These are phyloP conservation scores for Orussus abietinus DNA, from an alignment of 1,140 invertebrate species.

Conservation along the genomic window DNA sequence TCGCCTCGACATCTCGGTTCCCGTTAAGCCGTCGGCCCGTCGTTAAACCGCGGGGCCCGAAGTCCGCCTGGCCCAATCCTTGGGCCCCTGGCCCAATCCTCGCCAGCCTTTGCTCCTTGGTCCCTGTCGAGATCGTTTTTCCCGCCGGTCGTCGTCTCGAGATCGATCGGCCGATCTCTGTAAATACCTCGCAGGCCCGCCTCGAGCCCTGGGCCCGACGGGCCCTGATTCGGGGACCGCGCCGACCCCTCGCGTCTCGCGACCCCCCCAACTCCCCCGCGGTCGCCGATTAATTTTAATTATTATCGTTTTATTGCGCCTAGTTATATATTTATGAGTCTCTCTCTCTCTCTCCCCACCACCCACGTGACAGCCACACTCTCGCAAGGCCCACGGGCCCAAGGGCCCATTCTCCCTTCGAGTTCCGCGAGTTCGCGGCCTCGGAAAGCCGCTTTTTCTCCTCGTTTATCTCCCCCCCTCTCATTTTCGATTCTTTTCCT, in stretches of 20 bases:
- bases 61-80: too few species aligned
- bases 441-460: too few species aligned
- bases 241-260: not conserved
- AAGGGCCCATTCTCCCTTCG: conserved; percentile 6
- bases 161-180: too few species aligned
- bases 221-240: too few species aligned
- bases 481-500: conserved; percentile 19
- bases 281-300: conserved; percentile 21
- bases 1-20: too few species aligned
- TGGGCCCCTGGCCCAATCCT: too few species aligned
- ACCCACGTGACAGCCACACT: conserved; percentile 41
- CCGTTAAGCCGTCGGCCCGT: too few species aligned
- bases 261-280: not conserved
- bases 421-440: too few species aligned
- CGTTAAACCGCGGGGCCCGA: too few species aligned
- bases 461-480: not conserved
- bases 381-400: conserved; percentile 26
- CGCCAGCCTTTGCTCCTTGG: too few species aligned
- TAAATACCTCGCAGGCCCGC: conserved; percentile 35
- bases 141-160: too few species aligned
- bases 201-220: conserved; percentile 2
- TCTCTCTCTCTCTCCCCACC: conserved; percentile 17
- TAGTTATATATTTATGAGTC: conserved; percentile 49
- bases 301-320: conserved; percentile 43
- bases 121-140: too few species aligned